A percentile compares a stretch with the other conserved stretches of the same genome.
Evolutionary conservation across 1,140 invertebrate genomes (phyloP).

Genomic region (Notospermus geniculatus): DNA sequence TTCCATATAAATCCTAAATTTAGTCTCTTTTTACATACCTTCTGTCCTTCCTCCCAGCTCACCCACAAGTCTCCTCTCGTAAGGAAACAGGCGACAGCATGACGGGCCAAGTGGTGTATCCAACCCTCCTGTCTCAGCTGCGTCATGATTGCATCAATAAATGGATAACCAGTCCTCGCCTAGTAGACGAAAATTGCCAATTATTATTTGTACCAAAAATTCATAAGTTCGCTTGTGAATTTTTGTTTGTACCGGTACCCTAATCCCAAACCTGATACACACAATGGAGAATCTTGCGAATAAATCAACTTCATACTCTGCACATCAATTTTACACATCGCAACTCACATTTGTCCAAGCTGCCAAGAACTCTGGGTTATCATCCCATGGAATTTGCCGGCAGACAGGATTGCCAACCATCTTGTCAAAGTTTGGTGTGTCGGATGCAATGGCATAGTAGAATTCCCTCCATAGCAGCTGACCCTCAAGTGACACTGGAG

Average conservation of each 20-base stretch:
- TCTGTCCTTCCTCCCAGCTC: slow-evolving; percentile 91
- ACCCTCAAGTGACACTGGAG: slow-evolving; percentile 80
- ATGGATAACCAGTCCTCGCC: slow-evolving; percentile 85
- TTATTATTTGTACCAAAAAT: no score
- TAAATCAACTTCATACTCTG: no score
- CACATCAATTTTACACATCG: no score
- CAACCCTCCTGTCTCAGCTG: slow-evolving; percentile 83
- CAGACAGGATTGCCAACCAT: slow-evolving; percentile 88
- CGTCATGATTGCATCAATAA: slow-evolving; percentile 90
- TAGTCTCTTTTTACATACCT: slow-evolving; percentile 66
- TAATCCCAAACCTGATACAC: no score
- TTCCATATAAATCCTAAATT: no score
- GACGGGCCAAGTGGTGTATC: slow-evolving; percentile 84
- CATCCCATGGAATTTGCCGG: slow-evolving; percentile 87
- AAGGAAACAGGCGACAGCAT: slow-evolving; percentile 85
- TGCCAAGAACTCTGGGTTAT: slow-evolving; percentile 74
- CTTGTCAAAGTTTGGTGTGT: slow-evolving; percentile 82
- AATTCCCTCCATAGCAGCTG: slow-evolving; percentile 87
- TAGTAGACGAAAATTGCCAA: slow-evolving; percentile 54
- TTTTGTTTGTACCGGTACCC: no score
- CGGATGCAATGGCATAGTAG: slow-evolving; percentile 82
- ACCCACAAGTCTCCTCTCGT: slow-evolving; percentile 86
- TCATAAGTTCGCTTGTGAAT: no score
- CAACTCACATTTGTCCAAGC: slow-evolving; percentile 87
- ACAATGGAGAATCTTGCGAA: no score